A percentile compares a stretch with the other conserved stretches of the same genome.
Conservation (phyloP, 1,140 invertebrate species). For the Chironomus striatipennis region DNA sequence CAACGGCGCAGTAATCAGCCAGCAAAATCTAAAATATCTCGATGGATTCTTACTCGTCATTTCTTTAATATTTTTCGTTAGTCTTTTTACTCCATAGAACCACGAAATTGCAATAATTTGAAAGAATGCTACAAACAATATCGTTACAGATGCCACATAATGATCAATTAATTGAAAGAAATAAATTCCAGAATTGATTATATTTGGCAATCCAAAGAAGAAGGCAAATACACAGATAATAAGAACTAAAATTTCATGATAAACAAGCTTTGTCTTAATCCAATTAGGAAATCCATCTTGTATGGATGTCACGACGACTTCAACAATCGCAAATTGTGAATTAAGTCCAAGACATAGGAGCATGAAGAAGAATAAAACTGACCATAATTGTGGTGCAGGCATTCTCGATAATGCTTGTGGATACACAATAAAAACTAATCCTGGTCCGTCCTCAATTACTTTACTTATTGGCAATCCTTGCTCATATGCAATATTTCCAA, state of each 20-base stretch:
- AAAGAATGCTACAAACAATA: conserved; percentile 87
- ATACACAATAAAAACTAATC: conserved; percentile 81
- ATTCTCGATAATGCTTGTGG: conserved; percentile 83
- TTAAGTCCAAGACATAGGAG: conserved; percentile 81
- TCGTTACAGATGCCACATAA: conserved; percentile 81
- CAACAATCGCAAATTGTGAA: conserved; percentile 82
- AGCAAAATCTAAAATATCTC: conserved; percentile 75
- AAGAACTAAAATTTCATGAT: conserved; percentile 78
- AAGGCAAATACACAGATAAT: conserved; percentile 75
- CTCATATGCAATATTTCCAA: conserved; percentile 76
- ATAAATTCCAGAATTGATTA: conserved; percentile 84
- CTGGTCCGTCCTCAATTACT: conserved; percentile 79
- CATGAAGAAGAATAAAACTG: conserved; percentile 85
- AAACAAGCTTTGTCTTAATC: conserved; percentile 69
- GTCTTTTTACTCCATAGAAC: conserved; percentile 77
- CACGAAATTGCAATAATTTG: conserved; percentile 84
- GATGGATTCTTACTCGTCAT: conserved; percentile 76
- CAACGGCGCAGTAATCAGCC: conserved; percentile 70
- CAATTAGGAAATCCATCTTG: conserved; percentile 82
- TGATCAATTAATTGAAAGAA: conserved; percentile 89
- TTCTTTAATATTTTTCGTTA: conserved; percentile 73
- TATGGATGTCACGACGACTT: conserved; percentile 85
- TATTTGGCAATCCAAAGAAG: conserved; percentile 73
- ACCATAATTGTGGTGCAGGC: conserved; percentile 77
- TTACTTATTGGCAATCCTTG: conserved; percentile 66